phyloP scores from a whole-genome alignment of 2,797 vertebrate genomes.

The Nyctibius grandis region DNA sequence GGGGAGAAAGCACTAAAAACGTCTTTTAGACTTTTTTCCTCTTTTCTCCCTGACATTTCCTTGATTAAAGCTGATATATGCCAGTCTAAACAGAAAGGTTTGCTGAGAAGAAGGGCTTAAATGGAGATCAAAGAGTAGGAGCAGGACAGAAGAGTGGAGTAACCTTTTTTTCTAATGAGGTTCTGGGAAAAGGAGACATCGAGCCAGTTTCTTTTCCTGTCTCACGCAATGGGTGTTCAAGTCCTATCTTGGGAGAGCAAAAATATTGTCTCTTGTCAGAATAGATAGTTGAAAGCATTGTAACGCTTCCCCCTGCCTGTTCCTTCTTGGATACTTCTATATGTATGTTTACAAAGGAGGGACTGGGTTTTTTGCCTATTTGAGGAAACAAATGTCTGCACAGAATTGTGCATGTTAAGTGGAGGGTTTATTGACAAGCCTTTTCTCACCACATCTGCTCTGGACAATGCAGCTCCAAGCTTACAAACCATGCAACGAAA shows the following conservation, averaged over 20 bases:
- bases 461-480: background rate
- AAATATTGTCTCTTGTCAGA: background rate
- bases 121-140: background rate
- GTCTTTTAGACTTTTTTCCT: background rate
- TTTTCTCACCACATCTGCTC: background rate
- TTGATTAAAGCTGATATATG: background rate
- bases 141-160: background rate
- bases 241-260: background rate
- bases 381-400: background rate
- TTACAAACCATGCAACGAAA: background rate
- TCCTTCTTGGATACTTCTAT: background rate
- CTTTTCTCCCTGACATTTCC: background rate
- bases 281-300: background rate
- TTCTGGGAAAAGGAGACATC: background rate
- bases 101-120: background rate
- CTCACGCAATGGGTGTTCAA: background rate
- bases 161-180: background rate
- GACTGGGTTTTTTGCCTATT: background rate
- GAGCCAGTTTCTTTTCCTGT: background rate
- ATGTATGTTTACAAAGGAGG: background rate
- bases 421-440: background rate
- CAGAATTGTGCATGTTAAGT: background rate
- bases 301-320: background rate
- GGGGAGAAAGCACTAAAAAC: background rate
- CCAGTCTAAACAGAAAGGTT: background rate